Conservation (phyloP, 2,113 vertebrate species). For the Melierax canorus region DNA sequence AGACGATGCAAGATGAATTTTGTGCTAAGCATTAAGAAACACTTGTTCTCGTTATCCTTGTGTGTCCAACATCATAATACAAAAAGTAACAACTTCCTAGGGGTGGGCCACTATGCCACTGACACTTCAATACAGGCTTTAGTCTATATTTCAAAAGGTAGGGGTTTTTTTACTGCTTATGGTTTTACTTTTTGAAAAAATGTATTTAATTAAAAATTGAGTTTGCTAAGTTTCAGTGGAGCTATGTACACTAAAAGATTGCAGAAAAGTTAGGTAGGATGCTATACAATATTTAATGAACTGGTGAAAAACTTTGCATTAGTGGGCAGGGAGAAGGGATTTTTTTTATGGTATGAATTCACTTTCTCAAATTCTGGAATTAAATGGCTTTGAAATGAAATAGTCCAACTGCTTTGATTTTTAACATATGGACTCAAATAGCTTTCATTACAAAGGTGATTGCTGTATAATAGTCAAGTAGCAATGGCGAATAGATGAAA, state of each 20-base stretch:
- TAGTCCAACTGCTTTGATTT: background rate
- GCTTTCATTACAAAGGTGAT: background rate
- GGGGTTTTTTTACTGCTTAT: background rate
- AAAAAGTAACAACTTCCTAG: background rate
- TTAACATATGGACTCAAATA: background rate
- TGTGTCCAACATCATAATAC: background rate
- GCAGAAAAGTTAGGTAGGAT: background rate
- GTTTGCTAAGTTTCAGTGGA: background rate
- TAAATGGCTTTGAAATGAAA: background rate
- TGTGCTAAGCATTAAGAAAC: background rate
- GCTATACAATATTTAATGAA: background rate
- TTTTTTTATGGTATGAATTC: background rate
- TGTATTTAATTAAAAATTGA: rapidly evolving
- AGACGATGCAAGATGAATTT: background rate
- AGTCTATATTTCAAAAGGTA: background rate
- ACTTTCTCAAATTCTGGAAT: background rate
- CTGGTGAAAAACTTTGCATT: background rate
- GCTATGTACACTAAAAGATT: background rate
- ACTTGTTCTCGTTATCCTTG: background rate
- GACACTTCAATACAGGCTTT: background rate
- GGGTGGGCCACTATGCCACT: background rate
- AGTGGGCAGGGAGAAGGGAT: background rate
- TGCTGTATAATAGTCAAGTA: background rate
- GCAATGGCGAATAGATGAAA: background rate
- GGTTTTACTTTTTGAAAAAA: background rate